Conservation (phyloP, 1,140 invertebrate genomes). For the Platorchestia sp. region DNA sequence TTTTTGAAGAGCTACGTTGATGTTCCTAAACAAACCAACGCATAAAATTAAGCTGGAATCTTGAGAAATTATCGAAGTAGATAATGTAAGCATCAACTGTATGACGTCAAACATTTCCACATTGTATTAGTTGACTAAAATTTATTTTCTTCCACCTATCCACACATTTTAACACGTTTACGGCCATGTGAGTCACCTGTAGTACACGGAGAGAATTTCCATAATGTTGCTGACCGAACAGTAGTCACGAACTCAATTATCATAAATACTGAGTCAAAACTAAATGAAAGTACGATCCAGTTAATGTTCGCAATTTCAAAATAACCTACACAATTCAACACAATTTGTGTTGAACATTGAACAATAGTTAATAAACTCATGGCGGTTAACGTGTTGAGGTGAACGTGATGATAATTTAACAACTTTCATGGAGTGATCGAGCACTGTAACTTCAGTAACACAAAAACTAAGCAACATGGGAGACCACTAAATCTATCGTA, state of each 20-base stretch:
- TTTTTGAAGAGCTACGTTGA: not conserved
- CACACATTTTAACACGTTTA: not conserved
- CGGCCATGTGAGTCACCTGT: no score
- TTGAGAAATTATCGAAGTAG: not conserved
- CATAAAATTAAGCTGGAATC: not conserved
- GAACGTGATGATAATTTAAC: not conserved
- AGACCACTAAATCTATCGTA: not conserved
- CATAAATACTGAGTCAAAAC: no score
- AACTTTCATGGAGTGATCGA: not conserved
- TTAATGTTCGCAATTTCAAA: no score
- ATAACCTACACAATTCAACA: no score
- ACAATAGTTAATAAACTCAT: no score
- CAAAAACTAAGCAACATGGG: not conserved
- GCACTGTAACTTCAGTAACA: not conserved
- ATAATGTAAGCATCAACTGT: not conserved
- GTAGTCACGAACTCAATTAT: no score
- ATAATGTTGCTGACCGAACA: no score
- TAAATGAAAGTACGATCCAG: no score
- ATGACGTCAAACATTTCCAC: not conserved
- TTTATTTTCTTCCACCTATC: not conserved
- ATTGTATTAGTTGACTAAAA: not conserved
- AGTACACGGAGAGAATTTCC: no score
- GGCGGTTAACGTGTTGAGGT: no score
- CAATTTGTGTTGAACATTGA: no score
- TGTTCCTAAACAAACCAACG: not conserved